Conservation (phyloP, 2,888 invertebrate species). For the Aquatica leii region DNA sequence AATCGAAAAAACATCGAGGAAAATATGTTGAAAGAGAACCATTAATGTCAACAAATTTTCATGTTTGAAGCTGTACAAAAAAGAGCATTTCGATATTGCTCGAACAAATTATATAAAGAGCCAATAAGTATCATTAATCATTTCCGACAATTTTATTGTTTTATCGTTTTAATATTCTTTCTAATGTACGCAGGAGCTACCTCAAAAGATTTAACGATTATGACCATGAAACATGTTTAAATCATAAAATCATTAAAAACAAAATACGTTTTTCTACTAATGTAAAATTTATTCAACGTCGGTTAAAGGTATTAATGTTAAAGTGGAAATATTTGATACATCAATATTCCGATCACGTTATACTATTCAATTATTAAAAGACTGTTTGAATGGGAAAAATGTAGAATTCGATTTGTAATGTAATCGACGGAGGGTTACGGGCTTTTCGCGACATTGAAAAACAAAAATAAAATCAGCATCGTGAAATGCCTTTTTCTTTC, state of each 20-base stretch:
- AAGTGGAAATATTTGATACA: conserved; percentile 4
- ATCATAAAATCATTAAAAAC: background rate
- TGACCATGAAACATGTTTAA: background rate
- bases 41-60: no score
- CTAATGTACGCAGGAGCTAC: no score
- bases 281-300: conserved; percentile 6
- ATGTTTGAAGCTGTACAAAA: no score
- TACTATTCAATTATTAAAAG: conserved; percentile 19
- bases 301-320: conserved; percentile 17
- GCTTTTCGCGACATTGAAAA: conserved; percentile 3
- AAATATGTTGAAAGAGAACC: no score
- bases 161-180: no score
- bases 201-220: background rate
- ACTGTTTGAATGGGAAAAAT: conserved; percentile 17
- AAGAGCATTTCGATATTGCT: no score
- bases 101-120: no score
- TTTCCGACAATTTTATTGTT: no score
- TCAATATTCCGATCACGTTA: conserved; percentile 17
- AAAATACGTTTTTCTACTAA: background rate
- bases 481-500: background rate
- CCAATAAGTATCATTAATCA: no score
- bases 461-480: background rate
- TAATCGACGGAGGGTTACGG: conserved; percentile 3
- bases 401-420: conserved; percentile 11
- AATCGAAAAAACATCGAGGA: no score